Conservation (phyloP, 1,140 invertebrate genomes). For the Leptinotarsa lineolata region DNA sequence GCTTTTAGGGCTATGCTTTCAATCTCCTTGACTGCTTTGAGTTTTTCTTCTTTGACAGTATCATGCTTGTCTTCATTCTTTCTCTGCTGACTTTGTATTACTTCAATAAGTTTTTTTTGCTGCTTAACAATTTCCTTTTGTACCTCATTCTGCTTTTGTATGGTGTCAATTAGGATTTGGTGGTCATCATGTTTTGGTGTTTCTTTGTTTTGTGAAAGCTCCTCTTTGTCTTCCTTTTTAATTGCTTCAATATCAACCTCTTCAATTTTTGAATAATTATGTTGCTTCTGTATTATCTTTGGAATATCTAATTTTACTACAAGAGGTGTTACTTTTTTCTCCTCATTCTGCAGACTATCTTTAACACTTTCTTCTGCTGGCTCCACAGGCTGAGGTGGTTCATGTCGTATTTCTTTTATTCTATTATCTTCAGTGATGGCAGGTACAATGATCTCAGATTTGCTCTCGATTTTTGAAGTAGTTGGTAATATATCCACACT, state of each 20-base stretch:
- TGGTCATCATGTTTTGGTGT: constrained; percentile 56
- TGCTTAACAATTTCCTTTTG: constrained; percentile 56
- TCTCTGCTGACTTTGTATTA: constrained; percentile 42
- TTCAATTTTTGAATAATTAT: constrained; percentile 37
- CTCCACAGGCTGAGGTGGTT: constrained; percentile 62
- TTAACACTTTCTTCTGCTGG: constrained; percentile 35
- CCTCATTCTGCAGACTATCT: constrained; percentile 10
- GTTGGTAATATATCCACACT: constrained; percentile 6
- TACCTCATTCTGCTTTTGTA: constrained; percentile 63
- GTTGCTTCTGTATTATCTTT: not conserved
- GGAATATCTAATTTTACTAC: not conserved
- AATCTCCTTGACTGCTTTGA: constrained; percentile 49
- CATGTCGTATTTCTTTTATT: constrained; percentile 54
- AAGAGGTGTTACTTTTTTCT: not conserved
- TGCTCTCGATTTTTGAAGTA: constrained; percentile 11
- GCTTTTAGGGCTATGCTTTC: constrained; percentile 48
- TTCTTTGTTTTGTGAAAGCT: constrained; percentile 52
- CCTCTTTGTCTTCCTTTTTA: constrained; percentile 62
- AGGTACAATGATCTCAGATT: not conserved
- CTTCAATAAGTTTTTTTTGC: constrained; percentile 56
- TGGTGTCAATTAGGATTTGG: constrained; percentile 59
- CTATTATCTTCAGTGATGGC: constrained; percentile 2
- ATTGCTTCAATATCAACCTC: constrained; percentile 57
- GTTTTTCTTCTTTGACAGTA: constrained; percentile 43
- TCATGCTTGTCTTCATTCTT: constrained; percentile 34